Evolutionary conservation across 2,113 vertebrate genomes (phyloP).

Genomic region (Hyla sarda): DNA sequence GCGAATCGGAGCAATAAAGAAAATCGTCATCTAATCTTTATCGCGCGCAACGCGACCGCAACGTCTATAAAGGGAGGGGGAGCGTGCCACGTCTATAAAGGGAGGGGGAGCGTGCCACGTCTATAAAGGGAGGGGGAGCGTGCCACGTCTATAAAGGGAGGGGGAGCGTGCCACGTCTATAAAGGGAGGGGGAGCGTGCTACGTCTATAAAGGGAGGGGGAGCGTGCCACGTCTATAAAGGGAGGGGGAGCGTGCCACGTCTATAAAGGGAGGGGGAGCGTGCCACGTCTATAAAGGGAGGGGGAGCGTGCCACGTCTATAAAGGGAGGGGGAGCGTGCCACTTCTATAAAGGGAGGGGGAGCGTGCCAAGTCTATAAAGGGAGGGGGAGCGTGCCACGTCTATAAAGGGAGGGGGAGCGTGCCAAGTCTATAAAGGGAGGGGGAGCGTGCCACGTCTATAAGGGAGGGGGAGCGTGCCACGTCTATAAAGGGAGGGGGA

Average conservation of each 20-base stretch:
- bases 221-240: slow-evolving; percentile 29
- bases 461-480: slow-evolving; percentile 11
- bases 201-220: slow-evolving; percentile 16
- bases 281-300: slow-evolving; percentile 30
- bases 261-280: slow-evolving; percentile 24
- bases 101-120: background rate
- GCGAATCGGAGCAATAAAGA: background rate
- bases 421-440: slow-evolving; percentile 36
- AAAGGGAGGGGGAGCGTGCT: slow-evolving; percentile 11
- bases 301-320: background rate
- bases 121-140: slow-evolving; percentile 24
- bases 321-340: slow-evolving; percentile 11
- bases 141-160: slow-evolving; percentile 30
- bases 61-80: slow-evolving; percentile 16
- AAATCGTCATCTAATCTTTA: background rate
- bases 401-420: slow-evolving; percentile 24
- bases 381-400: background rate
- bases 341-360: slow-evolving; percentile 16
- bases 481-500: too few relatives aligned
- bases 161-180: background rate
- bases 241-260: background rate
- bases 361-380: slow-evolving; percentile 38
- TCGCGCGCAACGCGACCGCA: too few relatives aligned
- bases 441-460: background rate
- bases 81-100: slow-evolving; percentile 29